Conservation (phyloP, 2,888 invertebrate genomes). For the Apomyelois bistriatella region DNA sequence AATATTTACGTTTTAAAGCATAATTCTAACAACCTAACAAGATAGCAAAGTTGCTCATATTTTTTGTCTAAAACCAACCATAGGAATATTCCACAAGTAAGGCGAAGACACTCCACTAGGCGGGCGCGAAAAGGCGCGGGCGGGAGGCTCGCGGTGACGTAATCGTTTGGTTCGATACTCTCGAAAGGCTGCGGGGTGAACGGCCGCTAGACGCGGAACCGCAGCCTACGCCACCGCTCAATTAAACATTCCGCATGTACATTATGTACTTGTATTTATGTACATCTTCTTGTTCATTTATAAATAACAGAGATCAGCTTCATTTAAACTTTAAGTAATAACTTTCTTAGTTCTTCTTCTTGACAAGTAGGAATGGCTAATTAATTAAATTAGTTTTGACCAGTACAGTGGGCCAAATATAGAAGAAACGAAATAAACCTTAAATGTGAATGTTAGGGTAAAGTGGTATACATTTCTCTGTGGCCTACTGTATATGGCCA, state of each 20-base stretch:
- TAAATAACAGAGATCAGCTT: too few species aligned
- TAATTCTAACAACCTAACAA: too few species aligned
- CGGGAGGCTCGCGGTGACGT: conserved; percentile 62
- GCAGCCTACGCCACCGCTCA: conserved; percentile 69
- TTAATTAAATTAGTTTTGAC: too few species aligned
- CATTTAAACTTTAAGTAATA: too few species aligned
- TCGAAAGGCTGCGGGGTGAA: conserved; percentile 71
- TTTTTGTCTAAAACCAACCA: background rate
- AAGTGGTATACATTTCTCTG: too few species aligned
- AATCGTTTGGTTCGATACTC: conserved; percentile 67
- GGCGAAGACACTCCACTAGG: conserved; percentile 8
- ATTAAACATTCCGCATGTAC: conserved; percentile 69
- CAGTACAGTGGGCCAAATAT: too few species aligned
- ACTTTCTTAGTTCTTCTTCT: too few species aligned
- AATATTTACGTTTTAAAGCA: too few species aligned
- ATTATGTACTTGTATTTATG: conserved; percentile 31
- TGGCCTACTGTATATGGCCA: too few species aligned
- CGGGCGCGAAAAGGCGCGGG: conserved; percentile 27
- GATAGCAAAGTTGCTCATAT: background rate
- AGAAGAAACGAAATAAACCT: too few species aligned
- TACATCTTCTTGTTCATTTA: conserved; percentile 14
- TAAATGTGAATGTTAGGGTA: too few species aligned
- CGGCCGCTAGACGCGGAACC: conserved; percentile 75
- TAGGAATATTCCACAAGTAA: conserved; percentile 17
- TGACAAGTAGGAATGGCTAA: too few species aligned